phyloP scores from a whole-genome alignment of 2,113 vertebrate species.

The Phocoena phocoena region DNA sequence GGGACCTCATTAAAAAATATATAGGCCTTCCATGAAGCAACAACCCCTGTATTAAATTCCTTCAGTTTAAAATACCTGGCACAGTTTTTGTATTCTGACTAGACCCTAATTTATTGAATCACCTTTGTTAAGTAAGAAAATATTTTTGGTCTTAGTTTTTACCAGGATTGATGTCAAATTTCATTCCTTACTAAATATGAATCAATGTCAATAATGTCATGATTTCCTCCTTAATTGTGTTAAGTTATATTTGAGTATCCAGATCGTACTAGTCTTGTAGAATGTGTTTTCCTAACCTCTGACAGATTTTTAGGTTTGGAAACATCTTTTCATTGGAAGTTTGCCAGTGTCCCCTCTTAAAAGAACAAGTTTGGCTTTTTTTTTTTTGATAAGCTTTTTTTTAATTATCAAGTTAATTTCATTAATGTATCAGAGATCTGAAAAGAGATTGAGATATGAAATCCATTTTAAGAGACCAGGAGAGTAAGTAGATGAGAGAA shows the following conservation, averaged over 20 bases:
- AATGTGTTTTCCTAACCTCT: background rate
- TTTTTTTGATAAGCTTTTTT: too few relatives aligned
- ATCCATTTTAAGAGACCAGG: too few relatives aligned
- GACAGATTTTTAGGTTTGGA: too few relatives aligned
- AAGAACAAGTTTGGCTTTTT: too few relatives aligned
- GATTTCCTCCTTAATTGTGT: background rate
- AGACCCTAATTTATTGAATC: background rate
- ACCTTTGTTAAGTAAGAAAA: background rate
- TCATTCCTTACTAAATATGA: too few relatives aligned
- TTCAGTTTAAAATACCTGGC: too few relatives aligned
- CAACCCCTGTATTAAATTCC: too few relatives aligned
- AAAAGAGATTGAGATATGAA: background rate
- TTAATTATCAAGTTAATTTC: background rate
- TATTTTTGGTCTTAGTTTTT: background rate
- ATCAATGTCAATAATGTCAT: background rate
- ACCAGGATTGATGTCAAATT: background rate
- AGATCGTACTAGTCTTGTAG: background rate
- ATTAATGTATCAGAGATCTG: background rate
- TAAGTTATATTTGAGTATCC: background rate
- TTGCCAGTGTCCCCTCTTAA: background rate
- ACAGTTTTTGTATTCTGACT: rapidly evolving
- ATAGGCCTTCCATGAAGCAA: background rate
- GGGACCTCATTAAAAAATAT: background rate
- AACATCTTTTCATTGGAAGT: background rate
- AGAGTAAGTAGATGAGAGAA: too few relatives aligned